Conservation (phyloP, 2,113 vertebrate species). For the Oreochromis spilurus region DNA sequence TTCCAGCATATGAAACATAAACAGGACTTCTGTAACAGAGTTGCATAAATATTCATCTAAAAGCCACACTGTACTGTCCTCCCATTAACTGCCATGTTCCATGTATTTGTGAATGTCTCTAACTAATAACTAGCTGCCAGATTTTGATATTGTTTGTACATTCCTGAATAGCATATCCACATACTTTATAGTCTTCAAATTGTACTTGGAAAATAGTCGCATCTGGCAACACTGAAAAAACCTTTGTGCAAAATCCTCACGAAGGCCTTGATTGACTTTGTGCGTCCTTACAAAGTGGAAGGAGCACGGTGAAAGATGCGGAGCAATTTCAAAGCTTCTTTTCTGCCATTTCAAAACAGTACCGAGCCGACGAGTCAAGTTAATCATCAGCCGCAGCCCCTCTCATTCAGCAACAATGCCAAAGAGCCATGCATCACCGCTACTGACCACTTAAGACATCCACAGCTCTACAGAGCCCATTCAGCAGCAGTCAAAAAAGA, state of each 20-base stretch:
- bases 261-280: conserved; percentile 56
- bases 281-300: conserved; percentile 29
- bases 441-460: conserved; percentile 65
- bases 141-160: conserved; percentile 32
- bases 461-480: conserved; percentile 58
- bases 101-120: conserved; percentile 3
- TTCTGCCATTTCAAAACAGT: conserved; percentile 57
- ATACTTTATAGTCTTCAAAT: conserved; percentile 12
- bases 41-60: conserved; percentile 4
- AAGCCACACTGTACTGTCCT: conserved; percentile 4
- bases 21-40: background rate
- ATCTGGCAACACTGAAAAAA: conserved; percentile 52
- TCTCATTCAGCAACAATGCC: conserved; percentile 60
- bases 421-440: conserved; percentile 53
- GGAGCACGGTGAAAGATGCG: conserved; percentile 27
- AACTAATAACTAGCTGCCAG: conserved; percentile 24
- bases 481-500: conserved; percentile 59
- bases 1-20: conserved; percentile 4
- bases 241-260: conserved; percentile 55
- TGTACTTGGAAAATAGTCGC: conserved; percentile 50
- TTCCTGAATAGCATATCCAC: conserved; percentile 20
- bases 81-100: conserved; percentile 11
- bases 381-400: conserved; percentile 60
- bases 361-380: conserved; percentile 44
- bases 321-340: conserved; percentile 48